Evolutionary conservation across 1,140 invertebrate species (phyloP).

Genomic region (Drosophila bipectinata): DNA sequence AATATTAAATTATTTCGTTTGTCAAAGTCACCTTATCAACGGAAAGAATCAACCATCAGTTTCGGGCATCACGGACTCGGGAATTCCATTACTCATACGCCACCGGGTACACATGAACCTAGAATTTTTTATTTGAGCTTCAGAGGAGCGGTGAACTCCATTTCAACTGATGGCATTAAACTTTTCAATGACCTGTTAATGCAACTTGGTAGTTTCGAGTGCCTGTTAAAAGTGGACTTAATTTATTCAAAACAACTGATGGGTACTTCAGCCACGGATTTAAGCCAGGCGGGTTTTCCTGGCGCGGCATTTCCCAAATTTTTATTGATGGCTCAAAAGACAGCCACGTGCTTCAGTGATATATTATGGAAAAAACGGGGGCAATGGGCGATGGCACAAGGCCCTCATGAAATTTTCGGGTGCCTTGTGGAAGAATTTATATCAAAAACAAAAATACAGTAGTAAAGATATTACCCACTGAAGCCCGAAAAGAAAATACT

Average conservation of each 20-base stretch:
- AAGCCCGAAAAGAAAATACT: background rate
- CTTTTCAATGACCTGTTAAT: conserved; percentile 11
- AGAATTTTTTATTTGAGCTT: background rate
- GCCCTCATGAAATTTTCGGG: background rate
- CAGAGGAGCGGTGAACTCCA: conserved; percentile 8
- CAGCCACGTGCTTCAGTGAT: conserved; percentile 46
- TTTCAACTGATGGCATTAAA: conserved; percentile 17
- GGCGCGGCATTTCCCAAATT: conserved; percentile 30
- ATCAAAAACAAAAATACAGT: background rate
- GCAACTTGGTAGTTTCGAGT: conserved; percentile 4
- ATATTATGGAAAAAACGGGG: conserved; percentile 16
- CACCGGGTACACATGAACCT: conserved; percentile 13
- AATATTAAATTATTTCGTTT: conserved; percentile 25
- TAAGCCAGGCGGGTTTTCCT: conserved; percentile 18
- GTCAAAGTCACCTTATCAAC: conserved; percentile 36
- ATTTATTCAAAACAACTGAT: background rate
- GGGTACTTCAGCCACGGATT: conserved; percentile 16
- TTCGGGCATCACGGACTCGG: conserved; percentile 16
- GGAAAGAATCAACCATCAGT: background rate
- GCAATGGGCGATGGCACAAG: background rate
- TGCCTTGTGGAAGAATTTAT: background rate
- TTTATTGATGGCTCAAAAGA: conserved; percentile 54
- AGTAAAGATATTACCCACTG: background rate
- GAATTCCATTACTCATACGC: conserved; percentile 44
- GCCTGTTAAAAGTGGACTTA: background rate